phyloP scores from a whole-genome alignment of 2,797 vertebrate genomes.

The Knipowitschia caucasica region DNA sequence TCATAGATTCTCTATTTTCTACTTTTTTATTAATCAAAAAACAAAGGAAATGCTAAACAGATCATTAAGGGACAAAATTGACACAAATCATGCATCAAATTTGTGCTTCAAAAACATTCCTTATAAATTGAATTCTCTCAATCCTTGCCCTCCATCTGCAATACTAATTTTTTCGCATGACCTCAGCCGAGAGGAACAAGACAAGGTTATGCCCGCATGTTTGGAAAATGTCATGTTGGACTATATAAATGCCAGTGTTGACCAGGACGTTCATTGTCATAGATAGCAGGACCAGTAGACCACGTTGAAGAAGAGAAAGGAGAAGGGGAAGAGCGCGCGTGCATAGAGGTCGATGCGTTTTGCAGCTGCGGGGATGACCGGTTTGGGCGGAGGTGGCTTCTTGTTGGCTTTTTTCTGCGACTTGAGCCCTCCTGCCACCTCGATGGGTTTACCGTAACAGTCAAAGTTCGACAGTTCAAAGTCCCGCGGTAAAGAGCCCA shows the following conservation, averaged over 20 bases:
- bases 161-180: background rate
- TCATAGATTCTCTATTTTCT: no score
- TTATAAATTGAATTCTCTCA: background rate
- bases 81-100: background rate
- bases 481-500: constrained; percentile 95
- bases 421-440: constrained; percentile 86
- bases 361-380: constrained; percentile 92
- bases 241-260: background rate
- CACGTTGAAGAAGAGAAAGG: constrained; percentile 96
- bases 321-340: constrained; percentile 91
- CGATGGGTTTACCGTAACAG: constrained; percentile 96
- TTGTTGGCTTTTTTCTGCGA: constrained; percentile 91
- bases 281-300: constrained; percentile 98
- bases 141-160: background rate
- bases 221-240: background rate
- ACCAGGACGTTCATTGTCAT: constrained; percentile 57
- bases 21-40: no score
- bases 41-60: no score
- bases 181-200: no score
- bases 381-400: constrained; percentile 90
- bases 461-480: constrained; percentile 98
- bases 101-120: no score
- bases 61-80: no score
- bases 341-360: constrained; percentile 95
- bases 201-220: background rate